phyloP scores from a whole-genome alignment of 2,888 invertebrate species.

The Sarcophaga variegata region DNA sequence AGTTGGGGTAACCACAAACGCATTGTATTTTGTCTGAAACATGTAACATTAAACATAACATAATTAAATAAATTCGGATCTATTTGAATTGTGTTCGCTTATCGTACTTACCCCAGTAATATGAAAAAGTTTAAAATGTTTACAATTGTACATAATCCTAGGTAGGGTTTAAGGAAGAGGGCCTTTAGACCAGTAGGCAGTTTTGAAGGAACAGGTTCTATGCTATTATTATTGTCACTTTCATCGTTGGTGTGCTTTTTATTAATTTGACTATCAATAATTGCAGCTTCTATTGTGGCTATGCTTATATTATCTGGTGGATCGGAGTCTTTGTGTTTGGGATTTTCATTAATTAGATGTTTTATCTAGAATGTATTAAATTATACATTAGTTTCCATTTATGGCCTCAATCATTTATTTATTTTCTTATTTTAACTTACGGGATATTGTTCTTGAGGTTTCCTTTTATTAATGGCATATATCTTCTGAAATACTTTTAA shows the following conservation, averaged over 20 bases:
- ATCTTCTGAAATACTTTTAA: conserved; percentile 82
- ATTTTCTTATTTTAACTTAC: conserved; percentile 52
- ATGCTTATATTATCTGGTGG: conserved; percentile 36
- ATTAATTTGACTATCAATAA: conserved; percentile 4
- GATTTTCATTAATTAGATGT: conserved; percentile 63
- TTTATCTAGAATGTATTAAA: conserved; percentile 58
- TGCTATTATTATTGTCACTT: conserved; percentile 8
- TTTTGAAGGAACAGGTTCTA: conserved; percentile 18
- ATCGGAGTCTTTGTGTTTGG: conserved; percentile 42
- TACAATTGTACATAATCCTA: conserved; percentile 80
- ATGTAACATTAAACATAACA: conserved; percentile 4
- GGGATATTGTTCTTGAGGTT: conserved; percentile 77
- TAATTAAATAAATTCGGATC: neutral
- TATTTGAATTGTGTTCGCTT: neutral
- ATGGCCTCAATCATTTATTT: neutral
- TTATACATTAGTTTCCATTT: too few relatives aligned
- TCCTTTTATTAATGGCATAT: conserved; percentile 86
- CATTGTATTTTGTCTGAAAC: conserved; percentile 87
- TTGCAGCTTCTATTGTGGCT: conserved; percentile 57
- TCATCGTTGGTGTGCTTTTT: neutral
- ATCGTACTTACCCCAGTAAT: conserved; percentile 83
- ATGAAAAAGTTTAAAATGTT: conserved; percentile 64
- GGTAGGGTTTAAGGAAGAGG: conserved; percentile 76
- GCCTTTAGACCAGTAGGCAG: conserved; percentile 55
- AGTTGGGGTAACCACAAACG: conserved; percentile 94